Evolutionary conservation across 2,797 vertebrate species (phyloP), one percentile per base, ranked within the genome.

Genomic region (Coregonus ussuriensis): DNA sequence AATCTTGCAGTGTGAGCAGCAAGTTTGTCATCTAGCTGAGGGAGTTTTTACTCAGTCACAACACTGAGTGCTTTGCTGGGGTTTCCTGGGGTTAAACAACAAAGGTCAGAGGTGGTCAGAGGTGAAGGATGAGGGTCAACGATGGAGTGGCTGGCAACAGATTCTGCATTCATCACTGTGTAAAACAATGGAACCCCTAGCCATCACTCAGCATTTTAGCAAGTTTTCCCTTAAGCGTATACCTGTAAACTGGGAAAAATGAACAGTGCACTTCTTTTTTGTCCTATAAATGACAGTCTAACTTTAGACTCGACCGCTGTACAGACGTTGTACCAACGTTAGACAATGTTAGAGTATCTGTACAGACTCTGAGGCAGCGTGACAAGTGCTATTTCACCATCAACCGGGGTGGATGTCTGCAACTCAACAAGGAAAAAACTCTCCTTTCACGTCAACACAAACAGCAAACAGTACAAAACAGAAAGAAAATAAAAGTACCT

Each of bases 191-290:
- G 94, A 92, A 95, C 92, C 88, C 41, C 83, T 89, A 86, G 85
- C 94, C 35, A 86, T 89, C 91, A 92, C 91, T 95, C 93, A 94
- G 93, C 92, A 93, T 95, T 94, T 92, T 94, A 95, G 93, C 93
- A 94, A 93, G 89, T 95, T 96, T 96, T 96, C 96, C 96, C 95
- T 96, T 96, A 93, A 95, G 93, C 93, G 90, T 94, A 94, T 94
- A 96, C 92, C 95, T 97, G 96, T 98, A 98, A 99, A 98, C 97
- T 96, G 96, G 97, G 96, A 97, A 98, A 96, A 96, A 95, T 94
- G 94, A 96, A 97, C 96, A 97, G 97, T 98, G 97, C 97, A 98
- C 94, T 96, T 47, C 9, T 47, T 96, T 92, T 71, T 95, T 96
- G 96, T 97, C 95, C 94, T 95, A 95, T 95, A 94, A 95, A 94